phyloP scores from a whole-genome alignment of 2,797 vertebrate species.

The Echiichthys vipera region DNA sequence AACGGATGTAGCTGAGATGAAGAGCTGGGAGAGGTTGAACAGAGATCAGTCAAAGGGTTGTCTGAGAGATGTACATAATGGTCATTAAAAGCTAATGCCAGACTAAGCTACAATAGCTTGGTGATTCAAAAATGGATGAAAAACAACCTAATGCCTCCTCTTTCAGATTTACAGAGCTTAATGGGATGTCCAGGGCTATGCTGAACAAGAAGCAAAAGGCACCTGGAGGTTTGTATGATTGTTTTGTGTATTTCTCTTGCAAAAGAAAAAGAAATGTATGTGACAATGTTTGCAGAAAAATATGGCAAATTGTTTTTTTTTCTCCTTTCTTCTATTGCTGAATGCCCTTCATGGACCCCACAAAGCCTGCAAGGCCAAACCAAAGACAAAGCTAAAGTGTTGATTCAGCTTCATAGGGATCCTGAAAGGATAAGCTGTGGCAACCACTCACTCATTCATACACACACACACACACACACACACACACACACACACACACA shows the following conservation, averaged over 20 bases:
- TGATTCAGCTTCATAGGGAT: slow-evolving; percentile 80
- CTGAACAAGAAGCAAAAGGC: slow-evolving; percentile 24
- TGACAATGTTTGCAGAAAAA: background rate
- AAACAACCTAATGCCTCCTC: slow-evolving; percentile 39
- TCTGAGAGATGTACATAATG: slow-evolving; percentile 40
- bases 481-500: slow-evolving; percentile 3
- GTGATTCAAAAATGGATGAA: slow-evolving; percentile 31
- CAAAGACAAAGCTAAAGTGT: slow-evolving; percentile 77
- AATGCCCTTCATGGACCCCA: slow-evolving; percentile 48
- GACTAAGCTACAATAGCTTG: slow-evolving; percentile 39
- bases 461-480: slow-evolving; percentile 29
- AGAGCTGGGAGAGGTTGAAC: slow-evolving; percentile 20
- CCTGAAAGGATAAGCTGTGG: slow-evolving; percentile 70
- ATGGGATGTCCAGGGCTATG: slow-evolving; percentile 7
- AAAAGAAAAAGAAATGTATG: background rate
- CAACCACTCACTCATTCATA: slow-evolving; percentile 46
- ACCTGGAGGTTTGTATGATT: background rate
- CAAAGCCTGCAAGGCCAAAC: slow-evolving; percentile 63
- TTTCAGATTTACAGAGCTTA: slow-evolving; percentile 36
- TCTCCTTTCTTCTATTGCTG: slow-evolving; percentile 8
- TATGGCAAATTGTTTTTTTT: slow-evolving; percentile 8
- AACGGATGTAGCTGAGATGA: slow-evolving; percentile 69
- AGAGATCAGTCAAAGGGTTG: slow-evolving; percentile 34
- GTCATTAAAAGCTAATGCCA: slow-evolving; percentile 66
- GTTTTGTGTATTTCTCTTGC: background rate